Conservation (phyloP, 2,113 vertebrate species). For the Parus major region DNA sequence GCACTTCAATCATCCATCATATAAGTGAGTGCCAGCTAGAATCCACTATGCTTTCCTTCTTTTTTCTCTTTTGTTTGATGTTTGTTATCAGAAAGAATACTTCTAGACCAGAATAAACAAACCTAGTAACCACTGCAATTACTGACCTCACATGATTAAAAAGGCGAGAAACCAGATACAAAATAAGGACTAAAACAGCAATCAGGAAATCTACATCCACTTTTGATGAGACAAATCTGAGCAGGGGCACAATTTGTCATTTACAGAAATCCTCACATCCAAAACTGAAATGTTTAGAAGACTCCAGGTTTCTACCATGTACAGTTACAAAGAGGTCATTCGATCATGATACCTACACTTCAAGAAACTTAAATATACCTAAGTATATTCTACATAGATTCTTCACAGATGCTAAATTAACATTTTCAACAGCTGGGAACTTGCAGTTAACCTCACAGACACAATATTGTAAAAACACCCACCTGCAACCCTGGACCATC, state of each 20-base stretch:
- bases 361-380: not conserved
- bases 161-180: not conserved
- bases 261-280: not conserved
- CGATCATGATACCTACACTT: not conserved
- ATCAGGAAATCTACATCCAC: not conserved
- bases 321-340: not conserved
- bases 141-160: not conserved
- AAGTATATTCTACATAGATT: not conserved
- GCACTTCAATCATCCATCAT: not conserved
- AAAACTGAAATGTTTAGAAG: not conserved
- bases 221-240: not conserved
- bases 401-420: not conserved
- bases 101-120: not conserved
- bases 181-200: not conserved
- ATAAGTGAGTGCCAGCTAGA: accelerated
- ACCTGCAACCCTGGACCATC: not conserved
- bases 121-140: not conserved
- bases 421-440: not conserved
- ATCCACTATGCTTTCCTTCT: not conserved
- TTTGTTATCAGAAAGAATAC: not conserved
- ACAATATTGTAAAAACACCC: not conserved
- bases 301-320: not conserved
- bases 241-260: not conserved
- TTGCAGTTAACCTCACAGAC: not conserved
- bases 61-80: not conserved